These are phyloP conservation scores for Sinosuthora webbiana DNA, from an alignment of 2,113 vertebrate genomes.

Conservation along the genomic window DNA sequence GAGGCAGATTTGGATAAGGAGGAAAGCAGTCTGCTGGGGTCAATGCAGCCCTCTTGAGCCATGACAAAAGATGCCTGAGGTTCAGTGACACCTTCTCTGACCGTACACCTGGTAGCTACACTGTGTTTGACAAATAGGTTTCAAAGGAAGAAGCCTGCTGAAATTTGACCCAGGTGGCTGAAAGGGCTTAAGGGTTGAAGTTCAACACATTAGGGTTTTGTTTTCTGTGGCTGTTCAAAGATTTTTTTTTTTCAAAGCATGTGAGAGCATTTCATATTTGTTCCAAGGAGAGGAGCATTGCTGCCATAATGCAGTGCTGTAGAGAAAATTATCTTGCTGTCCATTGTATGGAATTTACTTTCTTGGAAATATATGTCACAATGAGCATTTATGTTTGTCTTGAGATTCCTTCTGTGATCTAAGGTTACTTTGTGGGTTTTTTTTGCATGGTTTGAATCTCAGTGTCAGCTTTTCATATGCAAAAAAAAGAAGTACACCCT, in stretches of 20 bases:
- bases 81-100: neutral
- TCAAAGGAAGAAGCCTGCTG: neutral
- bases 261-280: neutral
- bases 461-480: neutral
- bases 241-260: neutral
- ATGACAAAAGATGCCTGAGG: neutral
- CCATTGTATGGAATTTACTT: neutral
- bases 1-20: neutral
- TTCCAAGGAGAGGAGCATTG: neutral
- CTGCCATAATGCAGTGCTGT: accelerated
- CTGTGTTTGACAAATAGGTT: neutral
- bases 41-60: neutral
- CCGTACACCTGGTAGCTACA: neutral
- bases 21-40: neutral
- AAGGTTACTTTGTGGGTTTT: neutral
- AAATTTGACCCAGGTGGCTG: neutral
- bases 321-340: neutral
- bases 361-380: neutral
- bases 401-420: neutral
- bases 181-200: neutral
- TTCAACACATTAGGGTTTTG: neutral
- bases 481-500: neutral
- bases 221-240: neutral
- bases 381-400: neutral
- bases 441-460: neutral